phyloP scores from a whole-genome alignment of 2,888 invertebrate species.

The Notodonta ziczac region DNA sequence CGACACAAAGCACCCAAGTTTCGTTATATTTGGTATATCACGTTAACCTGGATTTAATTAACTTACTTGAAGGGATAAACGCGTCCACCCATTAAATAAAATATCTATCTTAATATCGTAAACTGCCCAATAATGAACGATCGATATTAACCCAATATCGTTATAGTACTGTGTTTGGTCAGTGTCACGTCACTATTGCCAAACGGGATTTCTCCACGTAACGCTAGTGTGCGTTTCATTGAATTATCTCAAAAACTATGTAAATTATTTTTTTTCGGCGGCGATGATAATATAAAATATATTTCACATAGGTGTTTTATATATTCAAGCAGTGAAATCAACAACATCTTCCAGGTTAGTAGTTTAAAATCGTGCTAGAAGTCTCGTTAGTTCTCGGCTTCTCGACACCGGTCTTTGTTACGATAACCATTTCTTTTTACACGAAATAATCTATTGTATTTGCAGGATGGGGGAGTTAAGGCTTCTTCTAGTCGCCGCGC shows the following conservation, averaged over 20 bases:
- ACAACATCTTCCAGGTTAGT: conserved; percentile 53
- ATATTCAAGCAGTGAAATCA: conserved; percentile 19
- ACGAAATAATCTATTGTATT: conserved; percentile 25
- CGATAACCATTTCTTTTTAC: conserved; percentile 19
- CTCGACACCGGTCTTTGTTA: conserved; percentile 62
- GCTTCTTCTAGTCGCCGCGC: conserved; percentile 56
- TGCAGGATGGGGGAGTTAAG: conserved; percentile 71
- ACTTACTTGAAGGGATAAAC: too few species aligned
- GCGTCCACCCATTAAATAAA: too few species aligned
- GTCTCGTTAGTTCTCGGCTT: conserved; percentile 22
- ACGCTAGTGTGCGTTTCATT: conserved; percentile 53
- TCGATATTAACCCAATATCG: too few species aligned
- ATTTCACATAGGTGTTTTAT: conserved; percentile 18
- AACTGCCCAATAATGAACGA: background rate
- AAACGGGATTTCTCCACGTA: conserved; percentile 74
- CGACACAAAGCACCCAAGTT: too few species aligned
- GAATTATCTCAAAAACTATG: conserved; percentile 32
- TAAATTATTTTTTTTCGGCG: conserved; percentile 28
- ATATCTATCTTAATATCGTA: too few species aligned
- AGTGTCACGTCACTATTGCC: conserved; percentile 37
- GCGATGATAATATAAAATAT: conserved; percentile 55
- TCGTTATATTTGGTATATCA: too few species aligned
- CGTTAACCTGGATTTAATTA: too few species aligned
- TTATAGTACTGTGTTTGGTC: too few species aligned
- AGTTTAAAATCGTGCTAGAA: conserved; percentile 37